These are phyloP conservation scores for Drosophila parthenogenetica DNA, from an alignment of 2,888 invertebrate species.

Conservation along the genomic window DNA sequence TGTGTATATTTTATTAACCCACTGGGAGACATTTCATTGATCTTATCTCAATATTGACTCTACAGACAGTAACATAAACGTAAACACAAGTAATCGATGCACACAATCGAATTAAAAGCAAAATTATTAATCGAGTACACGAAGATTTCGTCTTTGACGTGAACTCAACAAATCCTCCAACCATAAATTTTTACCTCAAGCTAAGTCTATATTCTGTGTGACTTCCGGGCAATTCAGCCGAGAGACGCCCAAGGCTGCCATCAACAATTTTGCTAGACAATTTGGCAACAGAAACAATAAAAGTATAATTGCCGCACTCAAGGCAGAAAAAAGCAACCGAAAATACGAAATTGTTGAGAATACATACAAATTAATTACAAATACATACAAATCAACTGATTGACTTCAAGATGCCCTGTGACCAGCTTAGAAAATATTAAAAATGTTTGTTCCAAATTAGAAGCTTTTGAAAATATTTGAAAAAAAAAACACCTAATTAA, in stretches of 20 bases:
- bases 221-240: conserved; percentile 35
- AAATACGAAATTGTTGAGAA: conserved; percentile 12
- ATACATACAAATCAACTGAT: neutral
- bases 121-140: conserved; percentile 20
- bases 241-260: conserved; percentile 59
- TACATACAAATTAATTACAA: neutral
- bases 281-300: conserved; percentile 71
- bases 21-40: conserved; percentile 22
- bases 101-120: conserved; percentile 49
- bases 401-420: neutral
- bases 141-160: conserved; percentile 22
- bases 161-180: neutral
- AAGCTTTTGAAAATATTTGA: no score
- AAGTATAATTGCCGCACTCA: conserved; percentile 70
- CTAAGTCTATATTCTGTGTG: conserved; percentile 22
- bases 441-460: neutral
- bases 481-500: no score
- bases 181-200: neutral
- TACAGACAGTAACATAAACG: conserved; percentile 1
- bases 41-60: conserved; percentile 18
- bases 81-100: conserved; percentile 32
- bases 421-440: neutral
- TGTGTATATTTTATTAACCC: conserved; percentile 11
- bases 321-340: conserved; percentile 29
- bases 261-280: conserved; percentile 71